phyloP scores from a whole-genome alignment of 2,888 invertebrate genomes.

The Cantharis rufa region DNA sequence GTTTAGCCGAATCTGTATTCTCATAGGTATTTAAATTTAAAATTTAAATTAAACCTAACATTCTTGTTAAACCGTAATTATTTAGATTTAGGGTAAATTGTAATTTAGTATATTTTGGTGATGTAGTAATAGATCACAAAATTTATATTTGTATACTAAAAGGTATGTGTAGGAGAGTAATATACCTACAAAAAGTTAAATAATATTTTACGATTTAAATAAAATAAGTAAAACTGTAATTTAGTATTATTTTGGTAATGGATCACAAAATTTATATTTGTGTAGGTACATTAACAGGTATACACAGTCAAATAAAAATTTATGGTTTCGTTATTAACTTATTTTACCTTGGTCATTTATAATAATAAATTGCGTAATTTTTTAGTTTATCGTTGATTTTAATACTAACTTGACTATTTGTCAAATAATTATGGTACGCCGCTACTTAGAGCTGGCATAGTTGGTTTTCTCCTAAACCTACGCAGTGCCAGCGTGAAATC shows the following conservation, averaged over 20 bases:
- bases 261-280: background rate
- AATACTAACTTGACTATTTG: too few relatives aligned
- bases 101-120: background rate
- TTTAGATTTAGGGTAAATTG: constrained; percentile 3
- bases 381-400: too few relatives aligned
- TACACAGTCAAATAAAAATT: background rate
- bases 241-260: background rate
- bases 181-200: background rate
- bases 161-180: background rate
- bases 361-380: too few relatives aligned
- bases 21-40: constrained; percentile 3
- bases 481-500: background rate
- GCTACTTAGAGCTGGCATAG: background rate
- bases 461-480: background rate
- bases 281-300: background rate
- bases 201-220: too few relatives aligned
- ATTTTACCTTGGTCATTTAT: too few relatives aligned
- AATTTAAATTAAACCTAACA: constrained; percentile 1
- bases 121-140: background rate
- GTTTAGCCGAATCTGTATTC: constrained; percentile 2
- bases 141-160: background rate
- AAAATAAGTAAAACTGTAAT: background rate
- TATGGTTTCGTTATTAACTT: background rate
- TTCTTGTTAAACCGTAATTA: constrained; percentile 2
- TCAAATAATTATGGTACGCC: background rate